Percentiles rank a stretch among this genome's conserved stretches.
These are phyloP conservation scores for Cephus runcator DNA, from an alignment of 2,888 invertebrate genomes.

Conservation along the genomic window DNA sequence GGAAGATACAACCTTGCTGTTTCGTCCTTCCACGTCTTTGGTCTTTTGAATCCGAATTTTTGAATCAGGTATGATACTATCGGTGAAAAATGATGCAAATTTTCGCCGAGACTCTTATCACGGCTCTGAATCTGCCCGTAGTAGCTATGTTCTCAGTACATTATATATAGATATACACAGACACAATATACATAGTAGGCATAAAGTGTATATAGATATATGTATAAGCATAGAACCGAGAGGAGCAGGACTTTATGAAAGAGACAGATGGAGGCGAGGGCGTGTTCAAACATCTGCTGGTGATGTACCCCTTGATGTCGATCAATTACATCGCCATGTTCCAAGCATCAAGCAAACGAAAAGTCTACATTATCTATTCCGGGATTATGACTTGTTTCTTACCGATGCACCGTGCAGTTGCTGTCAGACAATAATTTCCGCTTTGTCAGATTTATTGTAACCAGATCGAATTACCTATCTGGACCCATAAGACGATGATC, in stretches of 20 bases:
- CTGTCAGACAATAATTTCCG: not conserved
- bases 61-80: constrained; percentile 3
- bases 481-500: not conserved
- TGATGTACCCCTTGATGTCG: constrained; percentile 55
- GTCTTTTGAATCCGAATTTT: constrained; percentile 5
- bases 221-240: not conserved
- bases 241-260: constrained; percentile 41
- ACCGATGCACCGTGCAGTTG: not conserved
- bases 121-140: constrained; percentile 36
- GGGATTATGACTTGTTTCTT: constrained; percentile 5
- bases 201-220: not conserved
- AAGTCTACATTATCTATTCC: constrained; percentile 24
- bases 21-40: not conserved
- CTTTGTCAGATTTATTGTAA: not conserved
- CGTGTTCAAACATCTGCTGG: constrained; percentile 54
- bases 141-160: not conserved
- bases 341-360: constrained; percentile 8
- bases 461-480: not conserved
- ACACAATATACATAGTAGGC: not conserved
- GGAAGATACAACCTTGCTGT: not conserved
- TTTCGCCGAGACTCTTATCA: constrained; percentile 46
- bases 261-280: constrained; percentile 55
- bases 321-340: constrained; percentile 47
- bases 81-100: constrained; percentile 53
- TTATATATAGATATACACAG: not conserved